phyloP scores from a whole-genome alignment of 2,888 invertebrate species.

The Pyrrhia umbra region DNA sequence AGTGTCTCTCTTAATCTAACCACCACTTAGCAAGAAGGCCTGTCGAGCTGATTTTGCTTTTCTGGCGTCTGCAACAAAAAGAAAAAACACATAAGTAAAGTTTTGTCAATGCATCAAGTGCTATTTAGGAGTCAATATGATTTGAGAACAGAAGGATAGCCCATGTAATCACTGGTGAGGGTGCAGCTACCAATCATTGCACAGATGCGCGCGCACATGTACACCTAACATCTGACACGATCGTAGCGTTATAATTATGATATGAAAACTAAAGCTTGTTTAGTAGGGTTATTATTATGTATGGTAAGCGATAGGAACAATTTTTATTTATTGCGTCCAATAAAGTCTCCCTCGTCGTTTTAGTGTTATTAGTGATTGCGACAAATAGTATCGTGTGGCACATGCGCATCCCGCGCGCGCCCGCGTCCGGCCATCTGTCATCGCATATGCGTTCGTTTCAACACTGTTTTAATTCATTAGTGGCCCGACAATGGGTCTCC shows the following conservation, averaged over 20 bases:
- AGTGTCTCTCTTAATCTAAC: slow-evolving; percentile 80
- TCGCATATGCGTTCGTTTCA: slow-evolving; percentile 85
- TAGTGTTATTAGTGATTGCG: slow-evolving; percentile 80
- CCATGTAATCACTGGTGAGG: slow-evolving; percentile 69
- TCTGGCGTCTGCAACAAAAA: slow-evolving; percentile 92
- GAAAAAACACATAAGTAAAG: slow-evolving; percentile 69
- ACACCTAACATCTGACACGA: slow-evolving; percentile 61
- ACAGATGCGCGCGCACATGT: slow-evolving; percentile 85
- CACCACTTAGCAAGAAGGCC: slow-evolving; percentile 86
- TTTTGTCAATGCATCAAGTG: slow-evolving; percentile 23
- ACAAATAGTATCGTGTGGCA: slow-evolving; percentile 83
- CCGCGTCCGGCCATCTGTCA: slow-evolving; percentile 89
- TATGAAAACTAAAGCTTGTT: slow-evolving; percentile 63
- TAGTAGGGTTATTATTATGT: slow-evolving; percentile 29
- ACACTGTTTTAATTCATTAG: slow-evolving; percentile 89
- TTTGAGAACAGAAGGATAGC: slow-evolving; percentile 71
- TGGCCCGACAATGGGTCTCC: slow-evolving; percentile 78
- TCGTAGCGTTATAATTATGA: slow-evolving; percentile 59
- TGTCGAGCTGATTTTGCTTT: slow-evolving; percentile 91
- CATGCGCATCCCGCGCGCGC: slow-evolving; percentile 80
- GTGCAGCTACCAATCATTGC: slow-evolving; percentile 77
- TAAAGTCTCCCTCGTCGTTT: slow-evolving; percentile 69
- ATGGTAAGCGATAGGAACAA: slow-evolving; percentile 42
- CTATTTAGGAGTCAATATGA: slow-evolving; percentile 62
- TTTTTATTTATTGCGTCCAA: slow-evolving; percentile 65